Conservation (phyloP, 2,888 invertebrate genomes). For the Eledona agricola region DNA sequence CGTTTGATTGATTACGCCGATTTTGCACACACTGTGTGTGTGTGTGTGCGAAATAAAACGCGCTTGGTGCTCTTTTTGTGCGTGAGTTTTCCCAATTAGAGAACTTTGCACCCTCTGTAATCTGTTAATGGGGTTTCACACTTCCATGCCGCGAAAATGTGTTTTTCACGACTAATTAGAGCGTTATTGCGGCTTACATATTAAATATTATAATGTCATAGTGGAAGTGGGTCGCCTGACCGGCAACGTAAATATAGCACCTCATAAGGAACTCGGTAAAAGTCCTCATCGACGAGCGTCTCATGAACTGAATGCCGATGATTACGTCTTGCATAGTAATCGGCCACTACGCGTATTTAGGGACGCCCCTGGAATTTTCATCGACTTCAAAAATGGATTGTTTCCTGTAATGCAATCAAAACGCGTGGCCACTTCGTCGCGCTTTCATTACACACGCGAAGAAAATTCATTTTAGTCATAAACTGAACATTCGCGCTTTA, state of each 20-base stretch:
- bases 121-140: conserved; percentile 34
- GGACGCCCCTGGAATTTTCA: conserved; percentile 33
- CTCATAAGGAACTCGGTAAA: conserved; percentile 28
- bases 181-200: conserved; percentile 31
- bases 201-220: no score
- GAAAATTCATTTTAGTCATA: conserved; percentile 28
- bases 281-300: conserved; percentile 20
- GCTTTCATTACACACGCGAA: conserved; percentile 17
- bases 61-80: conserved; percentile 22
- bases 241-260: conserved; percentile 18
- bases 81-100: conserved; percentile 31
- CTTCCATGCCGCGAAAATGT: conserved; percentile 31
- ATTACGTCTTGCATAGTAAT: conserved; percentile 32
- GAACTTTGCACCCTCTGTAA: conserved; percentile 34
- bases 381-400: conserved; percentile 32
- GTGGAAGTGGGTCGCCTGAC: conserved; percentile 12
- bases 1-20: conserved; percentile 24
- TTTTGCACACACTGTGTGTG: conserved; percentile 17
- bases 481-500: conserved; percentile 23
- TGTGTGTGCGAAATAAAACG: conserved; percentile 21
- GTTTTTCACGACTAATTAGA: conserved; percentile 37
- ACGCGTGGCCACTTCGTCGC: background rate
- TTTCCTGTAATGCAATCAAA: conserved; percentile 24
- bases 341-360: conserved; percentile 28
- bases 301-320: conserved; percentile 33